Evolutionary conservation across 92 coral and sea anemone genomes (phyloP).

Genomic region (Siderastrea radians): DNA sequence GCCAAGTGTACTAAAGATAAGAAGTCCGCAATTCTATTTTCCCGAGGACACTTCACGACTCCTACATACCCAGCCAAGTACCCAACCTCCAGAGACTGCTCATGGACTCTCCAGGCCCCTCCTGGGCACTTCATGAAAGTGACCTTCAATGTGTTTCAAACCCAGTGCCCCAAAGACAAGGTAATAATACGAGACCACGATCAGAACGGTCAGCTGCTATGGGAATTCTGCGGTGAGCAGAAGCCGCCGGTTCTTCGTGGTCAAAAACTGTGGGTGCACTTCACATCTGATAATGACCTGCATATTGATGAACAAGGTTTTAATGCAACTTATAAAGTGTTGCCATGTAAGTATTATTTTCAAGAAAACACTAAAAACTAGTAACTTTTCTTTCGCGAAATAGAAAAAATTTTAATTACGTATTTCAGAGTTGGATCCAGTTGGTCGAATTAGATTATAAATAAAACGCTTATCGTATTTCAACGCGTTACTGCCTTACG

Average conservation of each 20-base stretch:
- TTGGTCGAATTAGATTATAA: too few species aligned
- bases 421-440: too few species aligned
- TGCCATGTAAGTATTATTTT: slow-evolving; percentile 47
- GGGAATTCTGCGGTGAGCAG: slow-evolving; percentile 59
- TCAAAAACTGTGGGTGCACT: slow-evolving; percentile 68
- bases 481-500: too few species aligned
- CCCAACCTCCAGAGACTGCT: slow-evolving; percentile 31
- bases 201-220: slow-evolving; percentile 43
- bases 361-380: too few species aligned
- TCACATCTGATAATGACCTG: slow-evolving; percentile 26
- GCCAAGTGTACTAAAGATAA: slow-evolving; percentile 5
- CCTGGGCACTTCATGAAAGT: slow-evolving; percentile 45
- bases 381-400: neutral
- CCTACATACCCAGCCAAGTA: slow-evolving; percentile 30
- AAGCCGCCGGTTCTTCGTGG: slow-evolving; percentile 42
- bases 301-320: slow-evolving; percentile 26
- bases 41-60: slow-evolving; percentile 21
- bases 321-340: slow-evolving; percentile 37
- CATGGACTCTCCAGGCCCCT: slow-evolving; percentile 67
- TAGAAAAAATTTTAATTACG: neutral
- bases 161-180: slow-evolving; percentile 38
- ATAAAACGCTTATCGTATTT: too few species aligned
- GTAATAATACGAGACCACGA: slow-evolving; percentile 18
- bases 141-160: slow-evolving; percentile 29
- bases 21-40: neutral